A percentile compares a stretch with the other conserved stretches of the same genome.
Evolutionary conservation across 2,113 vertebrate species (phyloP).

Genomic region (Vulpes vulpes): DNA sequence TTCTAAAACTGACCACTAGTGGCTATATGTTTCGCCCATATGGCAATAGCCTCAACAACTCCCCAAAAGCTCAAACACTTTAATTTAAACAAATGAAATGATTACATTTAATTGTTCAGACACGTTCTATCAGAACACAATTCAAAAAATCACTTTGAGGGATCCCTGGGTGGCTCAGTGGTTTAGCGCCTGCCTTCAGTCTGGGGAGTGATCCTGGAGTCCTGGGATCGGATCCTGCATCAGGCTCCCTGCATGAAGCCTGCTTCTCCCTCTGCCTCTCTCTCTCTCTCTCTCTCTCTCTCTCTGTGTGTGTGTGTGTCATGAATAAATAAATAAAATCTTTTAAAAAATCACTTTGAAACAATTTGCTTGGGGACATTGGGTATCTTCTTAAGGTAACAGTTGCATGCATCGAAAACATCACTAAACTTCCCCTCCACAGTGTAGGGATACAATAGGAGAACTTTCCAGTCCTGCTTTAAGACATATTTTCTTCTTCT

Average conservation of each 20-base stretch:
- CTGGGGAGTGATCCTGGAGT: too few species aligned
- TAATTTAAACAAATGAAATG: not conserved
- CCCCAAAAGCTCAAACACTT: not conserved
- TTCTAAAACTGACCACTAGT: not conserved
- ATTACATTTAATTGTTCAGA: not conserved
- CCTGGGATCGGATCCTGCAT: too few species aligned
- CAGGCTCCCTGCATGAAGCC: too few species aligned
- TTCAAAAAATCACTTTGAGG: not conserved
- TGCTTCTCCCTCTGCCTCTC: too few species aligned
- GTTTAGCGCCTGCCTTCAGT: too few species aligned
- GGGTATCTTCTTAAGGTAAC: not conserved
- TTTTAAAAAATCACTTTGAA: not conserved
- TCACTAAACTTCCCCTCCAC: not conserved
- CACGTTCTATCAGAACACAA: not conserved
- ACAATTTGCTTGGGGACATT: not conserved
- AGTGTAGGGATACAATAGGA: rapidly evolving
- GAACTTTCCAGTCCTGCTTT: not conserved
- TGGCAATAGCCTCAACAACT: not conserved
- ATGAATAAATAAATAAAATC: too few species aligned
- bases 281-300: too few species aligned
- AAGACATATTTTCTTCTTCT: not conserved
- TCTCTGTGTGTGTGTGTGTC: too few species aligned
- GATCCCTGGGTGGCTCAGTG: too few species aligned
- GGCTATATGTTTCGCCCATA: not conserved
- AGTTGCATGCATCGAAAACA: not conserved